These are phyloP conservation scores for Agrochola circellaris DNA, from an alignment of 2,888 invertebrate species.

Conservation along the genomic window DNA sequence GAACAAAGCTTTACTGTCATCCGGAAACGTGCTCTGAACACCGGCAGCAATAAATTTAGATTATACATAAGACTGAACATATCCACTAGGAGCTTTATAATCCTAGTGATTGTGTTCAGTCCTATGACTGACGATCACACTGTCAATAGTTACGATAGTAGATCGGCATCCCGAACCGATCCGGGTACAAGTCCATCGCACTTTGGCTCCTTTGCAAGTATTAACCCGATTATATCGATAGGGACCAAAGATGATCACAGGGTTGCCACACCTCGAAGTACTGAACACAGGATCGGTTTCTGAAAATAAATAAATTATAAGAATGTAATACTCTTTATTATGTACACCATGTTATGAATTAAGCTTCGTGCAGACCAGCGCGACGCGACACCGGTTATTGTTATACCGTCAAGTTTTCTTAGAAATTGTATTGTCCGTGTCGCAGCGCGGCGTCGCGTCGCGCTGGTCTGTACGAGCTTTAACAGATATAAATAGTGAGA, in stretches of 20 bases:
- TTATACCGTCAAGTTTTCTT: no score
- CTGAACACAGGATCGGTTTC: slow-evolving; percentile 39
- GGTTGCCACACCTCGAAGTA: slow-evolving; percentile 43
- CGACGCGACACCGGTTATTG: no score
- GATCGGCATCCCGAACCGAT: slow-evolving; percentile 42
- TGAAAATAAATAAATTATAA: slow-evolving; percentile 1
- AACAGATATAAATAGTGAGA: neutral
- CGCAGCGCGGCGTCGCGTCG: no score
- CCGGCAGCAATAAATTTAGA: neutral
- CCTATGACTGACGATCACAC: slow-evolving; percentile 28
- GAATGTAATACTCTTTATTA: neutral
- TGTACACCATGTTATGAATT: neutral
- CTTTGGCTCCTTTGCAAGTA: slow-evolving; percentile 52
- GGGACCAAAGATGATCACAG: slow-evolving; percentile 45
- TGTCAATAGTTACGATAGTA: slow-evolving; percentile 43
- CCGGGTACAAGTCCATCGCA: slow-evolving; percentile 62
- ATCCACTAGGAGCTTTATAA: neutral
- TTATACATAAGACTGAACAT: neutral
- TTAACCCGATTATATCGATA: slow-evolving; percentile 45
- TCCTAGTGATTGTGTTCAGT: slow-evolving; percentile 41
- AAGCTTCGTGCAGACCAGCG: no score
- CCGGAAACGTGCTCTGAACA: no score
- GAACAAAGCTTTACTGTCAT: no score
- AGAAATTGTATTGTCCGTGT: no score
- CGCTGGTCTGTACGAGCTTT: no score